Evolutionary conservation across 37 sponge, comb jelly and placozoan genomes (phyloP).

Genomic region (Aphrocallistes beatrix): DNA sequence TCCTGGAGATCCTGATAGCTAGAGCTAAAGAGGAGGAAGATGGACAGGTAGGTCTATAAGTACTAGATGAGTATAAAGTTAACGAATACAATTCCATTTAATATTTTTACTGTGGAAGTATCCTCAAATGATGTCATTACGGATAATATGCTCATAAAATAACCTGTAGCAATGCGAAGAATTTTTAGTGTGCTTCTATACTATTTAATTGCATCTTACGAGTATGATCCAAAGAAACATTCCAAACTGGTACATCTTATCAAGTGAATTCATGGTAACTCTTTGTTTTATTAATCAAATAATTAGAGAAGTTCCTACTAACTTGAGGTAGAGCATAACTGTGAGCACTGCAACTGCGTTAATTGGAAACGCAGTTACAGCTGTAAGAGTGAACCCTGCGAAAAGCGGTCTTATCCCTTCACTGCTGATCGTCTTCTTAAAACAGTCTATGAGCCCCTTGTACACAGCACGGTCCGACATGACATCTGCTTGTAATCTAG

Average conservation of each 20-base stretch:
- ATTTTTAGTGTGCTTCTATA: too few species aligned
- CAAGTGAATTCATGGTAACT: too few species aligned
- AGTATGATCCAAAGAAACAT: too few species aligned
- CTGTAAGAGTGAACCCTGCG: slow-evolving; percentile 47
- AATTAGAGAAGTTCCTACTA: not conserved
- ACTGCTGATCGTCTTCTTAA: slow-evolving; percentile 38
- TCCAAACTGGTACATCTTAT: too few species aligned
- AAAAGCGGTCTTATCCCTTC: slow-evolving; percentile 44
- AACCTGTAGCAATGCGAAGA: too few species aligned
- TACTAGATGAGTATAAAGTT: too few species aligned
- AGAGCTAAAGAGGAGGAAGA: not conserved
- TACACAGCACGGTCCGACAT: slow-evolving; percentile 32
- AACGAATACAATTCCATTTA: too few species aligned
- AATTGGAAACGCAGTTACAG: slow-evolving; percentile 68
- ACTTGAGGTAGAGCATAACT: slow-evolving; percentile 40
- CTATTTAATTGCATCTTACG: too few species aligned
- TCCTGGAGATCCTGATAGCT: slow-evolving; percentile 70
- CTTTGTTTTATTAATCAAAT: not conserved
- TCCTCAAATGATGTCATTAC: too few species aligned
- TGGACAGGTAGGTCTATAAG: not conserved
- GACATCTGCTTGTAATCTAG: slow-evolving; percentile 69
- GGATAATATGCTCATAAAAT: too few species aligned
- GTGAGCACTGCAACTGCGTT: slow-evolving; percentile 63
- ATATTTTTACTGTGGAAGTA: too few species aligned
- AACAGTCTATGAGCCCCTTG: slow-evolving; percentile 46